Conservation (phyloP, 2,113 vertebrate species). For the Murina feae region DNA sequence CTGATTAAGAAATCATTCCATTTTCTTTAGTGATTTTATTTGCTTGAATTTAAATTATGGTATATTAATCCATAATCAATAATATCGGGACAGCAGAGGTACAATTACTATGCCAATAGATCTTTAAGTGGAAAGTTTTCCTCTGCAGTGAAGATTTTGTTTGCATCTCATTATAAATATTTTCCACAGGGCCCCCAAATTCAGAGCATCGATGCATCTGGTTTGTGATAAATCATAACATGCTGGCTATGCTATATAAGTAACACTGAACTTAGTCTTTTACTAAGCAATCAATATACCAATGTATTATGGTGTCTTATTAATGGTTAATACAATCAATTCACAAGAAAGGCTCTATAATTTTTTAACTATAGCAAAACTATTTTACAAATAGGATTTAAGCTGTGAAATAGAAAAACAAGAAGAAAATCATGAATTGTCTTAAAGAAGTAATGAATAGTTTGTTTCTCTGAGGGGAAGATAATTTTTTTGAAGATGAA, state of each 20-base stretch:
- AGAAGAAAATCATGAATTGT: background rate
- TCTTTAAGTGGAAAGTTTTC: background rate
- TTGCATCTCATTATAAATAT: background rate
- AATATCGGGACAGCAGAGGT: background rate
- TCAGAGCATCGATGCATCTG: background rate
- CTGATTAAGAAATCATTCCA: background rate
- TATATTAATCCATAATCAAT: background rate
- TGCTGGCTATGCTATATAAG: background rate
- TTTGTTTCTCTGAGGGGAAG: background rate
- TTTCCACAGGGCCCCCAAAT: background rate
- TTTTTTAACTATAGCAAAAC: background rate
- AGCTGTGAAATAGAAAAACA: background rate
- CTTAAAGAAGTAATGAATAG: background rate
- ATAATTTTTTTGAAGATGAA: background rate
- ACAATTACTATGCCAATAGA: background rate
- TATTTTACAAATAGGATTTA: constrained; percentile 24
- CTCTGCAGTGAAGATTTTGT: constrained; percentile 13
- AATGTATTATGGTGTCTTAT: background rate
- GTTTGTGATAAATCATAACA: background rate
- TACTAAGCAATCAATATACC: background rate
- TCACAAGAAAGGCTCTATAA: background rate
- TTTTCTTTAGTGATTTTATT: constrained; percentile 1
- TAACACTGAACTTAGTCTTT: background rate
- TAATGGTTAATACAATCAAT: background rate
- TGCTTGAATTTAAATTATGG: constrained; percentile 23